Evolutionary conservation across 1,140 invertebrate genomes (phyloP).

Genomic region (Scaptomyza graminum): DNA sequence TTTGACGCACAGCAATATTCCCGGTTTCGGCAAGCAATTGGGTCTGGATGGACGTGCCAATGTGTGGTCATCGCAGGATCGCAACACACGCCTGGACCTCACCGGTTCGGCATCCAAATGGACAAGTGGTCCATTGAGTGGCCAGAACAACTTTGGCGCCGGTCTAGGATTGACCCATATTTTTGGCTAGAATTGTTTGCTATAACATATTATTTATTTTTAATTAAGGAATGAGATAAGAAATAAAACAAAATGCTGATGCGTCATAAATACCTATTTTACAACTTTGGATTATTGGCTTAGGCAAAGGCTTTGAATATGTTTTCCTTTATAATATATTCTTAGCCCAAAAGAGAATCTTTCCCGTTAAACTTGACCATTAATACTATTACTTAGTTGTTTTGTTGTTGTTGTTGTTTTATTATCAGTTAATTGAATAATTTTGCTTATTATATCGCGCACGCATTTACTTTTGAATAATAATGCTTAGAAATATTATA

Average conservation of each 20-base stretch:
- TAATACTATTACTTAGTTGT: not conserved
- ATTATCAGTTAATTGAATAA: slow-evolving; percentile 77
- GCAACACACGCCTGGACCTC: slow-evolving; percentile 69
- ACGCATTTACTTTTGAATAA: slow-evolving; percentile 61
- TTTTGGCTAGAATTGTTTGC: slow-evolving; percentile 52
- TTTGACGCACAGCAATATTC: slow-evolving; percentile 72
- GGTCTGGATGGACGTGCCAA: slow-evolving; percentile 65
- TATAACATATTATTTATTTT: slow-evolving; percentile 39
- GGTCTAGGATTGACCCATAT: slow-evolving; percentile 62
- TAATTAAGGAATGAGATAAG: no score
- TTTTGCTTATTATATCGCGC: slow-evolving; percentile 66
- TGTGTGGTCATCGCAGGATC: slow-evolving; percentile 70
- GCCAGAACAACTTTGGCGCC: slow-evolving; percentile 62
- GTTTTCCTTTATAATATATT: no score
- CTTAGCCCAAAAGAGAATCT: no score
- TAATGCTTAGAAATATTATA: slow-evolving; percentile 61
- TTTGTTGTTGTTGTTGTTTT: slow-evolving; percentile 28
- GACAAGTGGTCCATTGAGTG: slow-evolving; percentile 64
- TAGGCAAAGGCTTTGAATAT: no score
- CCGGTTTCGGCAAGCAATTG: slow-evolving; percentile 72
- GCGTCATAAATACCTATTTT: not conserved
- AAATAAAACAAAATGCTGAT: not conserved
- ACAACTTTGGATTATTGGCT: no score
- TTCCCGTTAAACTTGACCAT: not conserved
- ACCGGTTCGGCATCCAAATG: slow-evolving; percentile 66